Evolutionary conservation across 2,113 vertebrate species (phyloP), one percentile per base, ranked within the genome.

Genomic region (Micronisus gabar): DNA sequence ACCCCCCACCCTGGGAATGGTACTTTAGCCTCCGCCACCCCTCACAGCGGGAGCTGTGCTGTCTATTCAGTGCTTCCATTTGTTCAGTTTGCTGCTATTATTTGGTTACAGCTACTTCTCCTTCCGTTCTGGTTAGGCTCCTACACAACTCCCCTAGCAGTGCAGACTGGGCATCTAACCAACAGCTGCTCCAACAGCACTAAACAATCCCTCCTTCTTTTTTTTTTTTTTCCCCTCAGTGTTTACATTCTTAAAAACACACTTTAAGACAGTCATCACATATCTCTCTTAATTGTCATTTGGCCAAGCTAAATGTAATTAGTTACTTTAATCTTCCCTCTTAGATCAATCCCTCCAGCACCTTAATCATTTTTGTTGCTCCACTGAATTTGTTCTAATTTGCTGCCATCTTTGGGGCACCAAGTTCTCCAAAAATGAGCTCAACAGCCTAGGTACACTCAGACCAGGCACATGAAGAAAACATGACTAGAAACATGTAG

Each of bases 231-330:
- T 72, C 55, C 58, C 58, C 43, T 80, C 9, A 1, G 20, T 96
- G 91, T 97, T 96, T 97, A 95, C 91, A 81, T 93, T 91, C 89
- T 90, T 91, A 90, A 96, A 92, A 63, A 82, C 59, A 93, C 78
- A 95, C 43, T 97, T 96, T 86, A 86, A 93, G 78, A 86, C 91
- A 93, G 84, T 95, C 94, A 93, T 88, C 94, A 91, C 90, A 90
- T 97, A 87, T 91, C 73, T 83, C 66, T 93, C 82, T 93, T 73
- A 96, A 93, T 88, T 95, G 94, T 96, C 94, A 95, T 97, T 95
- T 97, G 81, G 96, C 93, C 97, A 96, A 97, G 89, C 79, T 96
- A 96, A 97, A 96, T 93, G 95, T 96, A 97, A 96, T 96, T 96
- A 97, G 94, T 97, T 95, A 94, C 89, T 94, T 96, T 95, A 96